These are phyloP conservation scores for Amblyraja radiata DNA, from an alignment of 2,797 vertebrate genomes.

Conservation along the genomic window DNA sequence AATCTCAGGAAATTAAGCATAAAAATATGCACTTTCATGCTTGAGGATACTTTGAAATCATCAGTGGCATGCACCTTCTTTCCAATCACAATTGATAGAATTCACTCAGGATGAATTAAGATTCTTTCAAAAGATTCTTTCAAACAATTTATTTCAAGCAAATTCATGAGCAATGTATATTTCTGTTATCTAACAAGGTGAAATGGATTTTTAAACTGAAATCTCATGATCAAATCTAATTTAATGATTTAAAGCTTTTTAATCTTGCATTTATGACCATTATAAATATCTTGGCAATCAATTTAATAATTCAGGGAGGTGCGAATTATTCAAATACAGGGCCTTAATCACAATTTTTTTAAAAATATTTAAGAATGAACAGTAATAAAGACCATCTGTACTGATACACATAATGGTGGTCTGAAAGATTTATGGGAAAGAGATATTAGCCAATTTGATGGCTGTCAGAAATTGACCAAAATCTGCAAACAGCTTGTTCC, in stretches of 20 bases:
- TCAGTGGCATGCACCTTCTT: neutral
- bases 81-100: neutral
- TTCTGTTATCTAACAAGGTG: neutral
- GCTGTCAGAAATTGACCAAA: neutral
- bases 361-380: no score
- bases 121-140: no score
- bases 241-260: neutral
- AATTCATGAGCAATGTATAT: no score
- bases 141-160: no score
- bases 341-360: neutral
- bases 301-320: no score
- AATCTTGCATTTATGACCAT: neutral
- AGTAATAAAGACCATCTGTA: neutral
- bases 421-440: neutral
- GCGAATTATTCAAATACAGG: neutral
- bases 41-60: slow-evolving; percentile 9
- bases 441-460: neutral
- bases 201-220: neutral
- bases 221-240: neutral
- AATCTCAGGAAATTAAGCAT: neutral
- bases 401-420: neutral
- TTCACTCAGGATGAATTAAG: neutral
- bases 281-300: neutral
- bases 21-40: neutral
- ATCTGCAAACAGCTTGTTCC: neutral